These are phyloP conservation scores for Egretta garzetta DNA, from an alignment of 2,113 vertebrate species.

Conservation along the genomic window DNA sequence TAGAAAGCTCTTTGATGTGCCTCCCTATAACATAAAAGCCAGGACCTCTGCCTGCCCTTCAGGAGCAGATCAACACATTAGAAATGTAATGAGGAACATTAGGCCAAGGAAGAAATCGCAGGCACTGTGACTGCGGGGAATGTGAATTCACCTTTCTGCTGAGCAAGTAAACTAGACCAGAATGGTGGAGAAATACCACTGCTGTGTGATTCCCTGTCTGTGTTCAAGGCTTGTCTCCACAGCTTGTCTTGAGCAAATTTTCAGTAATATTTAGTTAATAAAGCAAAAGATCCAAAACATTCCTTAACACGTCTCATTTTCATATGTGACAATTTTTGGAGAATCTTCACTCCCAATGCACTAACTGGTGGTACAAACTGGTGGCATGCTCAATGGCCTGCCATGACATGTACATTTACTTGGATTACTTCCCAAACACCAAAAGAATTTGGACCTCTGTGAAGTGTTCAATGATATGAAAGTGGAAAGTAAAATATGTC, in stretches of 20 bases:
- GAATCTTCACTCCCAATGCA: accelerated
- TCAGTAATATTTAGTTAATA: background rate
- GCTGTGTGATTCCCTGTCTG: background rate
- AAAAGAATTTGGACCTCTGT: background rate
- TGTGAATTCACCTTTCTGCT: background rate
- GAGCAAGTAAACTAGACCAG: background rate
- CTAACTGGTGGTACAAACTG: background rate
- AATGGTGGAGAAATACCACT: background rate
- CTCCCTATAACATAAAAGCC: background rate
- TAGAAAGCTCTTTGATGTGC: background rate
- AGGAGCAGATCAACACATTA: background rate
- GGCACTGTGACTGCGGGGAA: background rate
- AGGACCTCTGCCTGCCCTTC: background rate
- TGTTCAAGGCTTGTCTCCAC: background rate
- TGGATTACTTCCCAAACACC: background rate
- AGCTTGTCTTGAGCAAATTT: background rate
- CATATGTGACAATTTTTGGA: background rate
- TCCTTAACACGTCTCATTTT: background rate
- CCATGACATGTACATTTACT: background rate
- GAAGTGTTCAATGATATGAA: background rate
- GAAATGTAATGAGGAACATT: background rate
- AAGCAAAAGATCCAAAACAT: background rate
- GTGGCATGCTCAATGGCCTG: background rate
- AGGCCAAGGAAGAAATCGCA: background rate
- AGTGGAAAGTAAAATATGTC: background rate